These are phyloP conservation scores for Semibalanus balanoides DNA, from an alignment of 1,140 invertebrate genomes.

Conservation along the genomic window DNA sequence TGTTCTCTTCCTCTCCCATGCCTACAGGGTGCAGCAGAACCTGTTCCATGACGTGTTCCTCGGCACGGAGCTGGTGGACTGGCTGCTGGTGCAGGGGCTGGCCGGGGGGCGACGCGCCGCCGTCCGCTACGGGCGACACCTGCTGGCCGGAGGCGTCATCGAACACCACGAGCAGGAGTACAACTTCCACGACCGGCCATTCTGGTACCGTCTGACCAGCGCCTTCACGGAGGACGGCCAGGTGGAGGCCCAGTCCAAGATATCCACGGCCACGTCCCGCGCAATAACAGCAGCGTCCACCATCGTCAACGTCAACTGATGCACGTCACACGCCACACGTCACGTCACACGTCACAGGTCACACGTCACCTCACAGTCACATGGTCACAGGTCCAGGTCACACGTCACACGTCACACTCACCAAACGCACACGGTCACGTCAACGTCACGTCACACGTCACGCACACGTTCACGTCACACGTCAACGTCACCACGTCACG, in stretches of 20 bases:
- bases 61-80: slow-evolving; percentile 67
- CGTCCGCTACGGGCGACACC: slow-evolving; percentile 61
- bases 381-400: too few species aligned
- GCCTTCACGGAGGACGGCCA: neutral
- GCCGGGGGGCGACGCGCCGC: slow-evolving; percentile 58
- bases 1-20: slow-evolving; percentile 6
- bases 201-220: slow-evolving; percentile 29
- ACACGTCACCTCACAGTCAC: too few species aligned
- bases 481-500: too few species aligned
- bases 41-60: slow-evolving; percentile 63
- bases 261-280: neutral
- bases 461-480: too few species aligned
- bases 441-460: too few species aligned
- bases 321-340: too few species aligned
- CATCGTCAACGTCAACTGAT: neutral
- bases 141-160: slow-evolving; percentile 67
- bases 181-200: slow-evolving; percentile 48
- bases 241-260: neutral
- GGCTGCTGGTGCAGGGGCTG: slow-evolving; percentile 64
- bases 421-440: too few species aligned
- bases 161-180: slow-evolving; percentile 62
- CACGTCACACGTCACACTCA: too few species aligned
- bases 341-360: too few species aligned
- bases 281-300: neutral
- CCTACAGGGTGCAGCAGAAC: slow-evolving; percentile 47